Conservation (phyloP, 2,888 invertebrate species). For the Lordiphosa andalusiaca region DNA sequence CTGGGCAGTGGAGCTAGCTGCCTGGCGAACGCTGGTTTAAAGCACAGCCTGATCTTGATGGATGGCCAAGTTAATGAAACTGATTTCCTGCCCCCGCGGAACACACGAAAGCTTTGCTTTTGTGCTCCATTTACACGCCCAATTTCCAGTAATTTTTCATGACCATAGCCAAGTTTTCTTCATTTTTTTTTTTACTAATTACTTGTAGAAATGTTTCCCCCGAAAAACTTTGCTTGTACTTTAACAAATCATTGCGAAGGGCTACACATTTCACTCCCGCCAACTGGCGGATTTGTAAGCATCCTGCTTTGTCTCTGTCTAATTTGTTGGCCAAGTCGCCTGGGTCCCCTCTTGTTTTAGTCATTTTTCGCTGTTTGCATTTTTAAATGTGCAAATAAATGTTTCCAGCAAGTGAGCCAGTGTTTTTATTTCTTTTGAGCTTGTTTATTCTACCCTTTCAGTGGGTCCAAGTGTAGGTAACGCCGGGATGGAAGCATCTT, state of each 20-base stretch:
- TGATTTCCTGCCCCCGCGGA: not conserved
- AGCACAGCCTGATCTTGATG: slow-evolving; percentile 31
- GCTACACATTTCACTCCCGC: slow-evolving; percentile 44
- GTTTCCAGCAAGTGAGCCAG: slow-evolving; percentile 35
- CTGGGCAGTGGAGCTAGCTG: not conserved
- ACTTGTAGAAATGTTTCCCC: slow-evolving; percentile 29
- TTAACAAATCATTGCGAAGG: slow-evolving; percentile 58
- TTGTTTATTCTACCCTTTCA: slow-evolving; percentile 24
- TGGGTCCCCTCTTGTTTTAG: slow-evolving; percentile 26
- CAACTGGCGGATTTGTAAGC: slow-evolving; percentile 41
- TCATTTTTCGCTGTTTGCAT: slow-evolving; percentile 43
- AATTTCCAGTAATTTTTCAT: slow-evolving; percentile 68
- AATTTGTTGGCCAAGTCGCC: slow-evolving; percentile 5
- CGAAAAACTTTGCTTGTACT: slow-evolving; percentile 59
- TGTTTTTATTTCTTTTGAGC: slow-evolving; percentile 18
- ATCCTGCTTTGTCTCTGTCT: slow-evolving; percentile 21
- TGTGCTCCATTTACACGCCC: slow-evolving; percentile 57
- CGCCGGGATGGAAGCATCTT: too few relatives aligned
- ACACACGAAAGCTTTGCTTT: slow-evolving; percentile 5
- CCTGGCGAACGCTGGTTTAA: slow-evolving; percentile 26
- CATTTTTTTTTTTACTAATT: slow-evolving; percentile 53
- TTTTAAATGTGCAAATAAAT: slow-evolving; percentile 54
- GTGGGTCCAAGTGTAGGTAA: too few relatives aligned
- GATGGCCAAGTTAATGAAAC: slow-evolving; percentile 20
- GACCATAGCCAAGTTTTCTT: slow-evolving; percentile 48